Percentiles rank a stretch among this genome's conserved stretches.
Evolutionary conservation across 1,140 invertebrate genomes (phyloP).

Genomic region (Drosophila nasuta): DNA sequence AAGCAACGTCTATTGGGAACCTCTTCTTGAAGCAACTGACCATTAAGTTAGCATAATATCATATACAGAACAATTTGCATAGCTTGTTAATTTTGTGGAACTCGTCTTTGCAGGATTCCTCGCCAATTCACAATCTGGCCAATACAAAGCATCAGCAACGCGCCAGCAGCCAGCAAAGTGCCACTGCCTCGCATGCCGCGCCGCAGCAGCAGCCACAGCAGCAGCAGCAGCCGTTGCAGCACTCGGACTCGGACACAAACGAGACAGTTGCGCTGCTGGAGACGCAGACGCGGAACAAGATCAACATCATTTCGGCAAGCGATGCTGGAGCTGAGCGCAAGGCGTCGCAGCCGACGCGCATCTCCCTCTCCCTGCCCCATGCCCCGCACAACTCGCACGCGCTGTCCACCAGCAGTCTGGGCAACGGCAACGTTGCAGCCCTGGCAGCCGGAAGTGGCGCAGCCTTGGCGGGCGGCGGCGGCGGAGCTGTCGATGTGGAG

Average conservation of each 20-base stretch:
- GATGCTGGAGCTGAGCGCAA: constrained; percentile 48
- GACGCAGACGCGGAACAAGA: constrained; percentile 75
- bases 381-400: constrained; percentile 27
- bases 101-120: constrained; percentile 69
- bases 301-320: constrained; percentile 74
- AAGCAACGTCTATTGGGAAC: no score
- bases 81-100: no score
- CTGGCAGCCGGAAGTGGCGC: constrained; percentile 13
- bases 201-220: constrained; percentile 40
- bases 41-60: not conserved
- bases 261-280: constrained; percentile 83
- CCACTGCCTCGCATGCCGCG: constrained; percentile 65
- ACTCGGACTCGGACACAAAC: constrained; percentile 54
- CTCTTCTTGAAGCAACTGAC: no score
- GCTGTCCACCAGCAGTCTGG: constrained; percentile 29
- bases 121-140: constrained; percentile 84
- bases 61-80: no score
- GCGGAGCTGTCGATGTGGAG: constrained; percentile 55
- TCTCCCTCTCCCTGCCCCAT: constrained; percentile 40
- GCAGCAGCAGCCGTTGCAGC: constrained; percentile 35
- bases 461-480: constrained; percentile 26
- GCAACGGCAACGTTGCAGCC: constrained; percentile 24
- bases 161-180: constrained; percentile 75
- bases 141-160: constrained; percentile 82
- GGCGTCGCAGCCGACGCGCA: constrained; percentile 28